phyloP scores from a whole-genome alignment of 2,888 invertebrate species.

The Fragum fragum region DNA sequence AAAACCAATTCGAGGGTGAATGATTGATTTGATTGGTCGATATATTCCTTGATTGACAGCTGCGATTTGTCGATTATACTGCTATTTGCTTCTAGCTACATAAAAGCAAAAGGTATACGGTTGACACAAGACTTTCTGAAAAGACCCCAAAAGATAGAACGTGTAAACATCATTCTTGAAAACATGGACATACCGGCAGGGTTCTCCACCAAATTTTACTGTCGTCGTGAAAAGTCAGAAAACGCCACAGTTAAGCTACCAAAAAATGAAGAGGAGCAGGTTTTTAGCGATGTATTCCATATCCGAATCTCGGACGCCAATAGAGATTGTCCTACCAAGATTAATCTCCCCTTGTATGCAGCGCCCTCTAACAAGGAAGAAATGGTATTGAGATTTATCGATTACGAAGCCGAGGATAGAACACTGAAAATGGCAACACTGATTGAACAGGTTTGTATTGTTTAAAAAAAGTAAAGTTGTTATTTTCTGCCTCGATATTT shows the following conservation, averaged over 20 bases:
- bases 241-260: constrained; percentile 44
- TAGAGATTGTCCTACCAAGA: constrained; percentile 43
- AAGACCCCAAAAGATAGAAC: constrained; percentile 31
- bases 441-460: not conserved
- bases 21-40: too few species aligned
- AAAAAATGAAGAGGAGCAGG: constrained; percentile 40
- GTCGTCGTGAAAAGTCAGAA: constrained; percentile 57
- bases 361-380: constrained; percentile 57
- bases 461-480: too few species aligned
- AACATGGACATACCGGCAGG: constrained; percentile 48
- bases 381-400: constrained; percentile 50
- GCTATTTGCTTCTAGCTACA: constrained; percentile 50
- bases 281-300: constrained; percentile 61
- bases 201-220: constrained; percentile 51
- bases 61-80: too few species aligned
- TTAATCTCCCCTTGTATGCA: constrained; percentile 54
- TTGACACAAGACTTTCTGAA: constrained; percentile 34
- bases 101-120: constrained; percentile 53
- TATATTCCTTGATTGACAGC: too few species aligned
- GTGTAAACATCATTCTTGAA: constrained; percentile 49
- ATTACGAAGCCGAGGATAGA: constrained; percentile 16
- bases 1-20: too few species aligned
- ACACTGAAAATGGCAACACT: not conserved
- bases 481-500: too few species aligned
- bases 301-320: constrained; percentile 53